These are phyloP conservation scores for Piscicola geometra DNA, from an alignment of 2,888 invertebrate genomes.

Conservation along the genomic window DNA sequence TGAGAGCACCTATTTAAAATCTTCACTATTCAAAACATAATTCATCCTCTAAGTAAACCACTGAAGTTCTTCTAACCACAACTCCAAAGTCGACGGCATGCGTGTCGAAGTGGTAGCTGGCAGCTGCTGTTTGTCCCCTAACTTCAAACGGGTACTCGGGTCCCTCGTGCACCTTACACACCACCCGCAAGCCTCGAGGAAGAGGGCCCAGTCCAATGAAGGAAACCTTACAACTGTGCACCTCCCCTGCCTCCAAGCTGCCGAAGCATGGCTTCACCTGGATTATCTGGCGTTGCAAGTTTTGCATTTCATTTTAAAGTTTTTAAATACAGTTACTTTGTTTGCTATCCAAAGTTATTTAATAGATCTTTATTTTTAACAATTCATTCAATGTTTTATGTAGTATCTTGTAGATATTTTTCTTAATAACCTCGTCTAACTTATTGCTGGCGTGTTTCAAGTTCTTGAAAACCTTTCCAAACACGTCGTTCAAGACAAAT, in stretches of 20 bases:
- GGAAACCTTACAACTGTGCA: background rate
- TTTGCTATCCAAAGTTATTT: no score
- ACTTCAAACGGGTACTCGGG: background rate
- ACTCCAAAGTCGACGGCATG: background rate
- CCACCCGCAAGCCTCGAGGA: background rate
- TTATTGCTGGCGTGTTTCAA: background rate
- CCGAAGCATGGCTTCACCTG: slow-evolving; percentile 1
- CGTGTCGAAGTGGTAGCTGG: background rate
- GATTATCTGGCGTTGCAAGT: background rate
- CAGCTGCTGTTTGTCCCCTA: background rate
- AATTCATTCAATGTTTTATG: no score
- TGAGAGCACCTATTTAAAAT: no score
- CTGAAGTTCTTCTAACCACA: background rate
- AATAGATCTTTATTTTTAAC: no score
- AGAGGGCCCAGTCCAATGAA: background rate
- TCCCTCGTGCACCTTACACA: background rate
- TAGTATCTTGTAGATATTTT: no score
- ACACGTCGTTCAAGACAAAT: slow-evolving; percentile 10
- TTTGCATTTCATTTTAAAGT: background rate
- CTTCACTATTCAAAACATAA: no score
- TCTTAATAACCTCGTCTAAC: slow-evolving; percentile 1
- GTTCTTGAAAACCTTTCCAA: background rate
- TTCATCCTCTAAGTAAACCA: no score
- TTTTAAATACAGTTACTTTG: background rate
- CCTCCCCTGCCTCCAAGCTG: background rate